A percentile compares a stretch with the other conserved stretches of the same genome.
These are phyloP conservation scores for Triplophysa bombifrons DNA, from an alignment of 2,797 vertebrate genomes.

Conservation along the genomic window DNA sequence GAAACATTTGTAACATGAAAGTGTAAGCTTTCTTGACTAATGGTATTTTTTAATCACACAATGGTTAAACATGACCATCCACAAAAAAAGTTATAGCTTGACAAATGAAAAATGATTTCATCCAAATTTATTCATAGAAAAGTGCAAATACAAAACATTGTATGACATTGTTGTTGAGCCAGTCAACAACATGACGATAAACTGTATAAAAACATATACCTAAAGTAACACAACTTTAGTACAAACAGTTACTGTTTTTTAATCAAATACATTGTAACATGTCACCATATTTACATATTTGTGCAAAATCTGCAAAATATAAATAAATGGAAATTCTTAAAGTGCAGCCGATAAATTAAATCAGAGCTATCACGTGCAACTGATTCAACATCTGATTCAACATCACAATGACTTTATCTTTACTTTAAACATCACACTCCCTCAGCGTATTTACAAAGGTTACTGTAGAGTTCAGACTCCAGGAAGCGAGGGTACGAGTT, in stretches of 20 bases:
- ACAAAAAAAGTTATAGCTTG: not conserved
- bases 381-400: not conserved
- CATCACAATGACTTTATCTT: not conserved
- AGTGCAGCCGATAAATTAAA: not conserved
- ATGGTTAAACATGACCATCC: not conserved
- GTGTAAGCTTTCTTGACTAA: no score
- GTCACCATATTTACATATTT: constrained; percentile 23
- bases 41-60: not conserved
- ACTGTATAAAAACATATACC: not conserved
- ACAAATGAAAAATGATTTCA: not conserved
- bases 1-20: no score
- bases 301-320: constrained; percentile 27
- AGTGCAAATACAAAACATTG: not conserved
- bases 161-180: not conserved
- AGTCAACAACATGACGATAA: not conserved
- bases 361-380: not conserved
- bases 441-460: constrained; percentile 61
- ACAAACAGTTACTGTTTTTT: not conserved
- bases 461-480: constrained; percentile 85
- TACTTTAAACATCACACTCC: not conserved
- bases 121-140: not conserved
- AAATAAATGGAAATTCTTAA: not conserved
- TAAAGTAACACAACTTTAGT: not conserved
- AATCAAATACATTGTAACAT: not conserved
- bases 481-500: constrained; percentile 90